phyloP scores from a whole-genome alignment of 2,888 invertebrate species.

The Acanthopleura granulata region DNA sequence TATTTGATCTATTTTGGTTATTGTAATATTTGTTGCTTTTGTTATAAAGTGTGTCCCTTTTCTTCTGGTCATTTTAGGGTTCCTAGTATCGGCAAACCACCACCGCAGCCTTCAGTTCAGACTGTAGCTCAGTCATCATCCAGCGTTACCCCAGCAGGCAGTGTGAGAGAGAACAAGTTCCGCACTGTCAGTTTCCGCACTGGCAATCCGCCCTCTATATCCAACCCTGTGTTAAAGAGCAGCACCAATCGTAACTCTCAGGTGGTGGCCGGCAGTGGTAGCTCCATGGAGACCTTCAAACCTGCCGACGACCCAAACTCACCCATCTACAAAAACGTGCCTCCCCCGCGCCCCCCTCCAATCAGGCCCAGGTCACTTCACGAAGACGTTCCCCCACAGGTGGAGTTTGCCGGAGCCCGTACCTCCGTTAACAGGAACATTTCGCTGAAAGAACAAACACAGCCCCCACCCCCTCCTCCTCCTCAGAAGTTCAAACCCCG shows the following conservation, averaged over 20 bases:
- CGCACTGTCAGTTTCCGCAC: conserved; percentile 2
- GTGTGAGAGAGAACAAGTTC: conserved; percentile 1
- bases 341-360: conserved; percentile 13
- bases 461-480: background rate
- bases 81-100: conserved; percentile 10
- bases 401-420: background rate
- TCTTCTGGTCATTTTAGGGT: background rate
- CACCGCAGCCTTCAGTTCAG: conserved; percentile 8
- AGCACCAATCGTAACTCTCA: conserved; percentile 14
- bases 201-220: conserved; percentile 6
- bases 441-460: background rate
- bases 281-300: conserved; percentile 7
- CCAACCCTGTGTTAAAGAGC: conserved; percentile 11
- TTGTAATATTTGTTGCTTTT: too few species aligned
- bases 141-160: background rate
- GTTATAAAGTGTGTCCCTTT: too few species aligned
- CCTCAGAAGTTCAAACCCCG: background rate
- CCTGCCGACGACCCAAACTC: background rate
- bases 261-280: background rate
- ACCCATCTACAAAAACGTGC: conserved; percentile 10
- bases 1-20: background rate
- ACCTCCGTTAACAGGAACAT: background rate
- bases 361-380: background rate
- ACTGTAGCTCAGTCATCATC: background rate
- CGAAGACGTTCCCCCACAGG: background rate